Evolutionary conservation across 2,797 vertebrate genomes (phyloP).

Genomic region (Phoebastria nigripes): DNA sequence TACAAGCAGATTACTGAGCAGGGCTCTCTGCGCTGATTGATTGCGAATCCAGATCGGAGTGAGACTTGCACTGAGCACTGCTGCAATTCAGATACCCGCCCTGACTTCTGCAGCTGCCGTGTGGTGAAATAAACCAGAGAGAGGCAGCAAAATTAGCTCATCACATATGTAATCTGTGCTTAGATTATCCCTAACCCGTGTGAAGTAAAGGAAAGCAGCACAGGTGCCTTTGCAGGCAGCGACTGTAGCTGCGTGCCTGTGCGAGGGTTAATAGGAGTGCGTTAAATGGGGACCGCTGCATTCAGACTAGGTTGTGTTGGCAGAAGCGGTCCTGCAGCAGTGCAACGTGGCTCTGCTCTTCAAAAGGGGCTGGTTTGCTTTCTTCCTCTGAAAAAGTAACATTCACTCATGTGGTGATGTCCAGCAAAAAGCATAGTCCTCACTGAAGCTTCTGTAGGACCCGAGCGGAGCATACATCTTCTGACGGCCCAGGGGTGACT

Average conservation of each 20-base stretch:
- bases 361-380: not conserved
- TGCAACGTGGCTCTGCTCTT: not conserved
- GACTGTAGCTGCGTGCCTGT: not conserved
- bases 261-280: not conserved
- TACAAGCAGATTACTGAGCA: slow-evolving; percentile 58
- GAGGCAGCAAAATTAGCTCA: slow-evolving; percentile 15
- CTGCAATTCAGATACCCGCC: slow-evolving; percentile 1
- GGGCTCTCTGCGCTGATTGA: not conserved
- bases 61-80: not conserved
- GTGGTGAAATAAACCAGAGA: not conserved
- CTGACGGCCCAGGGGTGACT: not conserved
- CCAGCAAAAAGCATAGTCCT: not conserved
- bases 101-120: slow-evolving; percentile 3
- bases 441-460: not conserved
- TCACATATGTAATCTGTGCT: not conserved
- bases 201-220: not conserved
- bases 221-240: not conserved
- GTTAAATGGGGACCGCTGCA: not conserved
- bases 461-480: rapidly evolving
- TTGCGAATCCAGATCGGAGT: not conserved
- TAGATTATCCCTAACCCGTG: not conserved
- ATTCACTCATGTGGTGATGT: not conserved
- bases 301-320: not conserved
- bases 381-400: not conserved
- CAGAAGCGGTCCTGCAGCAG: not conserved